phyloP scores from a whole-genome alignment of 2,113 vertebrate species.

The Malurus melanocephalus region DNA sequence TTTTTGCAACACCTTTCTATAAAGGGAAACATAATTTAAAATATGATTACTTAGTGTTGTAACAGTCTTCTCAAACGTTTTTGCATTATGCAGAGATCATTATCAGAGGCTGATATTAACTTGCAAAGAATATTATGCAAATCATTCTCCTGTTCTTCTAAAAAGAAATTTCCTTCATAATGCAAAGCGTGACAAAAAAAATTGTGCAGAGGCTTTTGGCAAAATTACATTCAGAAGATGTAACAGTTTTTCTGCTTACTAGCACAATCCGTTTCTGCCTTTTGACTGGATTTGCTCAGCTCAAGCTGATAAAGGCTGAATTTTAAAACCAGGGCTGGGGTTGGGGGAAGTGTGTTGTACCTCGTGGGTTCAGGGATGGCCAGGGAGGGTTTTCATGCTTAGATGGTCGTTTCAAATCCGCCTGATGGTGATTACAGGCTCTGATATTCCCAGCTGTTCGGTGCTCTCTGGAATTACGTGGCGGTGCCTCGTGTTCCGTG shows the following conservation, averaged over 20 bases:
- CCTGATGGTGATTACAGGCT: rapidly evolving
- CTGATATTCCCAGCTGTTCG: rapidly evolving
- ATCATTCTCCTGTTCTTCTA: constrained; percentile 65
- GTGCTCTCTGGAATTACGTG: rapidly evolving
- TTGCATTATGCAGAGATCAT: constrained; percentile 62
- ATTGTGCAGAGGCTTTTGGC: constrained; percentile 63
- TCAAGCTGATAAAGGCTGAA: constrained; percentile 59
- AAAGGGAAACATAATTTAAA: constrained; percentile 81
- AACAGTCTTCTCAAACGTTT: constrained; percentile 72
- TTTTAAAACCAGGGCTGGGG: constrained; percentile 27
- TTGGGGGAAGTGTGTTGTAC: neutral
- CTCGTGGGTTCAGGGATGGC: neutral
- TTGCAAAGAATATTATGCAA: constrained; percentile 77
- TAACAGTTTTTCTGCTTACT: constrained; percentile 71
- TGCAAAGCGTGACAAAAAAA: constrained; percentile 68
- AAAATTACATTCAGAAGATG: constrained; percentile 69
- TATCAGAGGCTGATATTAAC: constrained; percentile 75
- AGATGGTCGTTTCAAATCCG: rapidly evolving
- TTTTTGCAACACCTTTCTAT: constrained; percentile 81
- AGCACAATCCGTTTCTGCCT: constrained; percentile 68
- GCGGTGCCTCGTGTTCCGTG: rapidly evolving
- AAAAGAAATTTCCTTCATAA: constrained; percentile 67
- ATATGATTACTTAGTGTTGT: constrained; percentile 80
- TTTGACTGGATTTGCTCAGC: constrained; percentile 56
- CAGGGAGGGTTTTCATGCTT: neutral